Conservation (phyloP, 1,140 invertebrate genomes). For the Scaptodrosophila lebanonensis region DNA sequence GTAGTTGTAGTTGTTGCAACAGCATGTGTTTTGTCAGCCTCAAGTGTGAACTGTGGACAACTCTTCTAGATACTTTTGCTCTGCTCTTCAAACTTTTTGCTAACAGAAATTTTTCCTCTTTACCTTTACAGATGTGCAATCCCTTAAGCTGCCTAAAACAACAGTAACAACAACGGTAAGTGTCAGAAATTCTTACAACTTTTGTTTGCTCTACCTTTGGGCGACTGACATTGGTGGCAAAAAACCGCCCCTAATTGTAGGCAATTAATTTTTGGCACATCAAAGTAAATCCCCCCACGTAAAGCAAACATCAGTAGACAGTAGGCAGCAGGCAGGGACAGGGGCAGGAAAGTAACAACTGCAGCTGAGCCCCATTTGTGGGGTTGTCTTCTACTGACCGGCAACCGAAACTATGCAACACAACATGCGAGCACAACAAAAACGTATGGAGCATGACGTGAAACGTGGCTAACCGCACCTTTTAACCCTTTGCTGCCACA, state of each 20-base stretch:
- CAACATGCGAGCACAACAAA: not conserved
- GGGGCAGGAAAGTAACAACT: constrained; percentile 61
- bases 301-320: constrained; percentile 30
- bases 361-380: constrained; percentile 62
- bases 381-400: constrained; percentile 31
- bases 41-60: constrained; percentile 23
- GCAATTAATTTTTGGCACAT: constrained; percentile 77
- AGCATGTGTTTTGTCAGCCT: constrained; percentile 61
- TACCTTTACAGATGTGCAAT: constrained; percentile 45
- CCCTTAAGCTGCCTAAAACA: constrained; percentile 57
- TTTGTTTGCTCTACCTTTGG: constrained; percentile 6
- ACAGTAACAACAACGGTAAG: constrained; percentile 58
- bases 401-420: constrained; percentile 33
- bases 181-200: constrained; percentile 47
- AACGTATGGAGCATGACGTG: constrained; percentile 1
- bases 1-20: constrained; percentile 52
- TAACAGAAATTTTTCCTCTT: constrained; percentile 53
- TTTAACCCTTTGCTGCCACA: constrained; percentile 57
- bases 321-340: constrained; percentile 40
- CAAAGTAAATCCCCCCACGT: constrained; percentile 66
- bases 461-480: constrained; percentile 65
- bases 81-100: constrained; percentile 41
- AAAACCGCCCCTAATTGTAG: constrained; percentile 70
- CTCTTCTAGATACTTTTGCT: not conserved
- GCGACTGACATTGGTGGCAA: constrained; percentile 65